Conservation (phyloP, 1,140 invertebrate species). For the Pogonomyrmex barbatus region DNA sequence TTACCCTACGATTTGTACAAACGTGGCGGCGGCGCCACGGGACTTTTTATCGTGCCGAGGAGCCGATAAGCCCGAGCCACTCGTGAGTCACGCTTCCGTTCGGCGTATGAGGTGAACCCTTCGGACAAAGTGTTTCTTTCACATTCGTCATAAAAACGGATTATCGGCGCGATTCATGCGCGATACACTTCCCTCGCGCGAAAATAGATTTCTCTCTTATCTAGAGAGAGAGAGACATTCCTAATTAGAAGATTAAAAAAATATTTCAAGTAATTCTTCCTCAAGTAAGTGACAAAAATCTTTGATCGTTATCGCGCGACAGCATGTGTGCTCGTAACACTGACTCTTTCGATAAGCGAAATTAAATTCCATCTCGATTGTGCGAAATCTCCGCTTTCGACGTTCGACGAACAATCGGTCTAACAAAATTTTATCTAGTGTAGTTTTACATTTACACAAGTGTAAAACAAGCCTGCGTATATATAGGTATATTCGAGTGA, state of each 20-base stretch:
- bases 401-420: not conserved
- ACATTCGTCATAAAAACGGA: slow-evolving; percentile 54
- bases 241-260: not conserved
- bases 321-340: not conserved
- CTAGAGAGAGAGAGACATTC: not conserved
- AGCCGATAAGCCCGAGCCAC: slow-evolving; percentile 60
- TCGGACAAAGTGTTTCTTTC: slow-evolving; percentile 61
- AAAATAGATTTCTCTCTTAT: slow-evolving; percentile 11
- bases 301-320: no score
- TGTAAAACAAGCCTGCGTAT: no score
- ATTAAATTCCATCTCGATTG: not conserved
- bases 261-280: not conserved
- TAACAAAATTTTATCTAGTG: not conserved
- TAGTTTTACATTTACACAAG: not conserved
- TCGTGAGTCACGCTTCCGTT: slow-evolving; percentile 64
- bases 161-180: slow-evolving; percentile 29
- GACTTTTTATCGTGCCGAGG: slow-evolving; percentile 59
- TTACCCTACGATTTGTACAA: slow-evolving; percentile 55
- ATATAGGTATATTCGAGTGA: not conserved
- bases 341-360: no score
- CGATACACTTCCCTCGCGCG: slow-evolving; percentile 18
- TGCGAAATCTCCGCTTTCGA: not conserved
- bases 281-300: slow-evolving; percentile 16
- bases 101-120: slow-evolving; percentile 46
- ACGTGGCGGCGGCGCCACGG: slow-evolving; percentile 33